Base-by-base conservation (phyloP, 2,797 vertebrate genomes). In the Phalloptychus januarius region DNA sequence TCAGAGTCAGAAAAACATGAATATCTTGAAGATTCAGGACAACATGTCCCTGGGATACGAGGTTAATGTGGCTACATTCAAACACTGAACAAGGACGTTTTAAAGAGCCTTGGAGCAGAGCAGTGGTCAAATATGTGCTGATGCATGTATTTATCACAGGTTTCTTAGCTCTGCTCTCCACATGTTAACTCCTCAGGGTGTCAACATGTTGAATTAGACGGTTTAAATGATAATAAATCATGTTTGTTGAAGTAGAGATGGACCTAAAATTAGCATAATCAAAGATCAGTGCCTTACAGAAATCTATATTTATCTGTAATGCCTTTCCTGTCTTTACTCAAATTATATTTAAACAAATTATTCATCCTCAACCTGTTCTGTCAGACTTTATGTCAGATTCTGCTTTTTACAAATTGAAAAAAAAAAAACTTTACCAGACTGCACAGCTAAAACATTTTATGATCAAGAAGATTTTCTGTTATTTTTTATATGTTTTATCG, bases 401-500 rank as follows among this genome's bases (percentile, higher is more conserved):
- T 61, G 58, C 15, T 18, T 33, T 63, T 63, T 63, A 63, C 33
- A 2, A 36, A 4, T 20, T 33, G 2, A 61, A 61, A 61, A 31
- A 33, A 63, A 63, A 16, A 33, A 2, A 18, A 23, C 6, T 63
- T 63, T 65, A 3, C 38, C 31, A 38, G 4, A 23, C 61, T 23
- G 61, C 7, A 38, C 33, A 65, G 63, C 36, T 67, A 12, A 70
- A 70, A 44, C 25, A 15, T 44, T 45, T 44, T 44, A n/a, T 44
- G 6, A 28, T 44, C 25, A 45, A 44, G 40, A 70, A 5, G 0
- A 6, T 12, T 42, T 42, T 16, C 2, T 44, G 25, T 16, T 40
- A 25, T 44, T 69, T 67, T 72, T 71, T 23, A 79, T 38, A 79
- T 78, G 83, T 80, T 86, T 85, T 79, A 77, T 89, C 77, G 78